Evolutionary conservation across 2,888 invertebrate species (phyloP).

Genomic region (Mythimna albipuncta): DNA sequence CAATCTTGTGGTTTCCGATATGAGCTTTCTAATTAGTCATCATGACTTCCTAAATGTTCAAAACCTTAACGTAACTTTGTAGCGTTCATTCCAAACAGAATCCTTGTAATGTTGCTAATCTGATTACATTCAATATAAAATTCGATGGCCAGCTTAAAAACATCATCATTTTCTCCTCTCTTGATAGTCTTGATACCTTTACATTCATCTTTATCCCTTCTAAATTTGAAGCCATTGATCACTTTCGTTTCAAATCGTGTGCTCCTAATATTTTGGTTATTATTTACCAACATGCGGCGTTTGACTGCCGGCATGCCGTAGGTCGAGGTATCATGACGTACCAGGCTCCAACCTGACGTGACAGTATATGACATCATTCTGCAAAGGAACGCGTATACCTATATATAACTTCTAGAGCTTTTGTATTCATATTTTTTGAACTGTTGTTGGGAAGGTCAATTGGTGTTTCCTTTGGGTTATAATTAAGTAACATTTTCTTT

Average conservation of each 20-base stretch:
- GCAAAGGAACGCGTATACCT: conserved; percentile 21
- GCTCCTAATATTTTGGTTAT: conserved; percentile 1
- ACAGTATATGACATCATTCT: conserved; percentile 40
- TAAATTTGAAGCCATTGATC: background rate
- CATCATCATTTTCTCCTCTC: no score
- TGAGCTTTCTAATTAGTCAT: background rate
- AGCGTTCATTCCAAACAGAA: no score
- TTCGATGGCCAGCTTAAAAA: background rate
- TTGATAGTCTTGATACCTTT: background rate
- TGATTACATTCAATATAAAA: background rate
- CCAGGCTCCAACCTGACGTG: conserved; percentile 43
- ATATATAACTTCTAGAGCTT: background rate
- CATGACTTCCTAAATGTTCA: background rate
- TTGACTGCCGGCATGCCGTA: conserved; percentile 16
- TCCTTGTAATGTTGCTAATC: background rate
- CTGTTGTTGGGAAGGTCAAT: conserved; percentile 18
- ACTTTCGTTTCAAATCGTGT: background rate
- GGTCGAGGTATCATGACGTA: conserved; percentile 47
- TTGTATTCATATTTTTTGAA: conserved; percentile 16
- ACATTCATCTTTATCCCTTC: background rate
- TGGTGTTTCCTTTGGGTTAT: background rate
- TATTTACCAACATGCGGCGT: conserved; percentile 51
- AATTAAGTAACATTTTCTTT: background rate
- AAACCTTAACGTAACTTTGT: background rate
- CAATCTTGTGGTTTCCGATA: background rate